Evolutionary conservation across 2,797 vertebrate species (phyloP), one percentile per base, ranked within the genome.

Genomic region (Hypotaenidia philippensis): DNA sequence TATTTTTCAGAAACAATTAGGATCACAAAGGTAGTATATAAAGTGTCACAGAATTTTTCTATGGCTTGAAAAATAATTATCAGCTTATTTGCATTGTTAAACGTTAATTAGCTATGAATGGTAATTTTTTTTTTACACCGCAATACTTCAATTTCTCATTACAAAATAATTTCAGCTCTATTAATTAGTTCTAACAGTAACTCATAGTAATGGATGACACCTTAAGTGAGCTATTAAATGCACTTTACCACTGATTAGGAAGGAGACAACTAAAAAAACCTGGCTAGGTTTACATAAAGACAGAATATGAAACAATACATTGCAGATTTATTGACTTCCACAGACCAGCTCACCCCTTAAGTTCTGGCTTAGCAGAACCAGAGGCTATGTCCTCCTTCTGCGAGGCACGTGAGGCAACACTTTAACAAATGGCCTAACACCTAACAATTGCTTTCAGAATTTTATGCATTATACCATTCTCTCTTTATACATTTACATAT

Each of bases 161-260:
- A 95, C 38, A 32, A 96, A 93, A 83, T 93, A 93, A 84, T 96
- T 97, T 95, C 80, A 92, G 79, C 65, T 94, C 93, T 94, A 96
- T 95, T 96, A 97, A 97, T 97, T 97, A 96, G 93, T 95, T 94
- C 80, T 83, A 97, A 96, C 95, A 96, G 92, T 97, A 97, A 97
- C 94, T 97, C 96, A 97, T 85, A 94, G 85, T 97, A 97, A 97
- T 97, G 91, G 95, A 96, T 95, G 96, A 95, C 96, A 97, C 77
- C 92, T 97, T 97, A 97, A 97, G 94, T 96, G 95, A 96, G 96
- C 95, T 91, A 96, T 94, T 97, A 97, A 97, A 95, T 85, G 78
- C 63, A 91, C 85, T 94, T 96, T 95, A 97, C 57, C 55, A 93
- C 92, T 95, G 86, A 96, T 97, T 96, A 95, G 81, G 85, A 96